Percentiles rank a stretch among this genome's conserved stretches.
Conservation (phyloP, 2,797 vertebrate genomes). For the Urosaurus nigricauda region DNA sequence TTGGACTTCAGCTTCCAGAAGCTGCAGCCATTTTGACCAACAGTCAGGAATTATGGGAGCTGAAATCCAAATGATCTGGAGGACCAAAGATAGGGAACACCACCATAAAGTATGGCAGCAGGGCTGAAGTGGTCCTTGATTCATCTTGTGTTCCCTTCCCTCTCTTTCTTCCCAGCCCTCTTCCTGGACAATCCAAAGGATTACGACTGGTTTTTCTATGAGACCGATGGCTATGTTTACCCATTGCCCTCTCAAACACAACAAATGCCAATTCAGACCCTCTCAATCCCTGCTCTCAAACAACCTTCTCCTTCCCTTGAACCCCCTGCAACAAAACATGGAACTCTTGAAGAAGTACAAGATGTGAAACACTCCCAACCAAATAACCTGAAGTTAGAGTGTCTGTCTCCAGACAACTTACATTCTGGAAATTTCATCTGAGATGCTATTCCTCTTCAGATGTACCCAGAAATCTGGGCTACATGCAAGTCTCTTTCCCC, state of each 20-base stretch:
- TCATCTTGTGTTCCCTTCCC: background rate
- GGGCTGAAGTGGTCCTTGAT: no score
- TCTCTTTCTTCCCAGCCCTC: conserved; percentile 57
- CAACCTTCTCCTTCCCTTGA: conserved; percentile 60
- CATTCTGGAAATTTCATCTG: conserved; percentile 60
- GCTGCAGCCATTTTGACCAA: no score
- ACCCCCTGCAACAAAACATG: conserved; percentile 33
- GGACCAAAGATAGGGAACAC: no score
- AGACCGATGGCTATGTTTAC: conserved; percentile 37
- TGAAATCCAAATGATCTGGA: no score
- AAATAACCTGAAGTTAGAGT: conserved; percentile 48
- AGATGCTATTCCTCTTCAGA: background rate
- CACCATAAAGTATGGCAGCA: no score
- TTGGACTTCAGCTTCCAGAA: no score
- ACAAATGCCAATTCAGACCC: conserved; percentile 66
- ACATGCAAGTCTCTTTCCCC: background rate
- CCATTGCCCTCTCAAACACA: conserved; percentile 57
- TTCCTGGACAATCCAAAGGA: conserved; percentile 75
- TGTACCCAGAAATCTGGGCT: background rate
- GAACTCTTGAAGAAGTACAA: background rate
- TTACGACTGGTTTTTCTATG: conserved; percentile 73
- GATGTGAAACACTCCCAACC: conserved; percentile 37
- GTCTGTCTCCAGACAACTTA: conserved; percentile 63
- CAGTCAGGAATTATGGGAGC: no score
- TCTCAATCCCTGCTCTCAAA: conserved; percentile 46